Conservation (phyloP, 2,888 invertebrate species). For the Cheilosia pagana region DNA sequence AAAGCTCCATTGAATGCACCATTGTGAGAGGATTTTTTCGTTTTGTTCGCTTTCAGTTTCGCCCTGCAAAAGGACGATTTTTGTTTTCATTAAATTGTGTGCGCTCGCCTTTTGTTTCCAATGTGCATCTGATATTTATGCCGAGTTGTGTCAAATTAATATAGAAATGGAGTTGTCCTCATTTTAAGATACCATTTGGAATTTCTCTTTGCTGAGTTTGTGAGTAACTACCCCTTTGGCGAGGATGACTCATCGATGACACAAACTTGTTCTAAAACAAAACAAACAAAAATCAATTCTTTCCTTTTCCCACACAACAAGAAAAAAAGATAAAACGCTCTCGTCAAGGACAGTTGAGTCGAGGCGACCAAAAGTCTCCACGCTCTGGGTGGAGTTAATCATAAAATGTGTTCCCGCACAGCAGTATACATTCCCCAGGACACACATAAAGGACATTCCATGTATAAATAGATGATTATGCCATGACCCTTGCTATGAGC, state of each 20-base stretch:
- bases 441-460: constrained; percentile 11
- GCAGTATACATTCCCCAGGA: not conserved
- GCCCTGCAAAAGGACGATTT: constrained; percentile 37
- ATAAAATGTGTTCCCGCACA: constrained; percentile 9
- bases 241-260: constrained; percentile 31
- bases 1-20: constrained; percentile 50
- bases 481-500: not conserved
- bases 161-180: not conserved
- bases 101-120: constrained; percentile 24
- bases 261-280: constrained; percentile 9
- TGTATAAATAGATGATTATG: not conserved
- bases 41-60: constrained; percentile 22
- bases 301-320: not conserved
- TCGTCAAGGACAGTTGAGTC: constrained; percentile 9
- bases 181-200: not conserved
- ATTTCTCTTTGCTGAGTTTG: not conserved
- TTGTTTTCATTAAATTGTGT: constrained; percentile 21
- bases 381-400: not conserved
- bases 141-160: constrained; percentile 19
- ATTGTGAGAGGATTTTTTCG: constrained; percentile 34
- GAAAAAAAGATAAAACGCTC: not conserved
- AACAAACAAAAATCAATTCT: constrained; percentile 4
- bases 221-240: not conserved
- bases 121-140: constrained; percentile 4
- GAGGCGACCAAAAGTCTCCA: constrained; percentile 26